A percentile compares a stretch with the other conserved stretches of the same genome.
phyloP scores from a whole-genome alignment of 2,113 vertebrate species.

The Ptilorrhoa leucosticta region DNA sequence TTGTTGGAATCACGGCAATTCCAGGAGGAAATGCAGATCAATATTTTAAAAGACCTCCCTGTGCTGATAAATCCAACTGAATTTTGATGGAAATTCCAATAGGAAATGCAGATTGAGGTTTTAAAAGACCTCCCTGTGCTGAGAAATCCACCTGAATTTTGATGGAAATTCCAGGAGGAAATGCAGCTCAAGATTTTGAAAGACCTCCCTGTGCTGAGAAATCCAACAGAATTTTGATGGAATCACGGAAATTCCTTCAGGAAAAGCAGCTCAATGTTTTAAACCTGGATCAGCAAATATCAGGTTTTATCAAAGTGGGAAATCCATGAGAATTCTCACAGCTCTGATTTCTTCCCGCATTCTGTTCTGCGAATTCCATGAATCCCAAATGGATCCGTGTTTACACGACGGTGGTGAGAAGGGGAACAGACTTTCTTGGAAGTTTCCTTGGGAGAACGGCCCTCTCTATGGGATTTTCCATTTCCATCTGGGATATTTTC shows the following conservation, averaged over 20 bases:
- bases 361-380: rapidly evolving
- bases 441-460: background rate
- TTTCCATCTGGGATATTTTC: background rate
- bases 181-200: too few species aligned
- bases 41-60: too few species aligned
- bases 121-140: too few species aligned
- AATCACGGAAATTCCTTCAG: background rate
- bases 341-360: rapidly evolving
- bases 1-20: too few species aligned
- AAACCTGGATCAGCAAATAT: rapidly evolving
- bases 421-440: background rate
- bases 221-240: rapidly evolving
- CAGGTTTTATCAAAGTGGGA: rapidly evolving
- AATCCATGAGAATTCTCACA: rapidly evolving
- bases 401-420: background rate
- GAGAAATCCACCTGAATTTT: too few species aligned
- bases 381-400: background rate
- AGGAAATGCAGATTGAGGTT: too few species aligned
- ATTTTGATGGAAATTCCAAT: background rate
- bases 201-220: background rate
- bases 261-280: background rate
- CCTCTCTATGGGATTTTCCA: slow-evolving; percentile 26
- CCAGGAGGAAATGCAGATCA: too few species aligned
- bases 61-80: too few species aligned
- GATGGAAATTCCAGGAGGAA: too few species aligned